Evolutionary conservation across 1,140 invertebrate species (phyloP).

Genomic region (Heliconius himera): DNA sequence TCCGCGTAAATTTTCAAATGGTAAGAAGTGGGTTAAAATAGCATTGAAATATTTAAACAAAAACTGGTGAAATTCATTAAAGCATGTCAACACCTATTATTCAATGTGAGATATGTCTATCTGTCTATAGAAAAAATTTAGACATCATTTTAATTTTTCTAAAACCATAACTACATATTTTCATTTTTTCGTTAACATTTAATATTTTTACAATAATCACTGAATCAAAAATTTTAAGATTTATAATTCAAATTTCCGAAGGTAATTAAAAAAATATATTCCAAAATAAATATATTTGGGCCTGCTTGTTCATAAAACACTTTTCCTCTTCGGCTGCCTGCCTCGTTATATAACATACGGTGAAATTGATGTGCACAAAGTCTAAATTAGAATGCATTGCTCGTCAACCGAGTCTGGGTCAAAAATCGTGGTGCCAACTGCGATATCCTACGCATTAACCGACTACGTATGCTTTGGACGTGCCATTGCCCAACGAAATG

Average conservation of each 20-base stretch:
- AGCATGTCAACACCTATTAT: no score
- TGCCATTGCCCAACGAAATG: conserved; percentile 66
- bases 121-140: no score
- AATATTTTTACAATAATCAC: no score
- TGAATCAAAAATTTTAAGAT: no score
- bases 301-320: conserved; percentile 20
- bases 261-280: not conserved
- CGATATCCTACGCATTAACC: conserved; percentile 61
- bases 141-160: no score
- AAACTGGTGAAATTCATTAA: no score
- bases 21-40: no score
- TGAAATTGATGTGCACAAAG: conserved; percentile 69
- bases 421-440: conserved; percentile 63
- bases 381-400: conserved; percentile 72
- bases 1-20: no score
- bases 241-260: not conserved
- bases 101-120: no score
- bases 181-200: no score
- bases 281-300: not conserved
- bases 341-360: conserved; percentile 66
- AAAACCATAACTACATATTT: no score
- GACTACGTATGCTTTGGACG: conserved; percentile 48
- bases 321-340: conserved; percentile 48
- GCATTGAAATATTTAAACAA: no score
- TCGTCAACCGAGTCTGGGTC: conserved; percentile 63